A percentile compares a stretch with the other conserved stretches of the same genome.
phyloP scores from a whole-genome alignment of 2,888 invertebrate species.

The Danaus chrysippus region DNA sequence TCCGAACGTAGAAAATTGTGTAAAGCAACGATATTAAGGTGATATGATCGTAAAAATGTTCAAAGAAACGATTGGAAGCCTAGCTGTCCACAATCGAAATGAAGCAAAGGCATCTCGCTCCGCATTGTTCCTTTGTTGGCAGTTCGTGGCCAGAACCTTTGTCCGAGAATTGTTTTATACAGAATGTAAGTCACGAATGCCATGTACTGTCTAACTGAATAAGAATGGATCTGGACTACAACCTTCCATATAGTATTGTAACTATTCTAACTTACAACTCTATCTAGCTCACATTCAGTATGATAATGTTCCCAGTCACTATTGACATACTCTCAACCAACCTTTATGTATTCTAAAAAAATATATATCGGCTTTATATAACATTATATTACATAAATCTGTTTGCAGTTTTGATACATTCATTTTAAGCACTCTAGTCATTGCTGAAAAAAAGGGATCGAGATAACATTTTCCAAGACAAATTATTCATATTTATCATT shows the following conservation, averaged over 20 bases:
- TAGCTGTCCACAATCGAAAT: constrained; percentile 67
- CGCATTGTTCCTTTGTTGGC: constrained; percentile 72
- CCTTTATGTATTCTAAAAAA: constrained; percentile 1
- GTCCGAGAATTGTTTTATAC: constrained; percentile 77
- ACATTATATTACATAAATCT: no score
- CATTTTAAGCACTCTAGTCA: no score
- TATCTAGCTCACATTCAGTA: constrained; percentile 45
- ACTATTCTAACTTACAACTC: constrained; percentile 55
- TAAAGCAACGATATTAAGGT: constrained; percentile 18
- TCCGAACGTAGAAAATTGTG: neutral
- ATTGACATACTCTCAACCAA: neutral
- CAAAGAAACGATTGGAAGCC: constrained; percentile 32
- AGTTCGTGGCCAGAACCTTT: constrained; percentile 72
- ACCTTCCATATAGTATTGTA: constrained; percentile 44
- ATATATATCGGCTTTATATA: neutral
- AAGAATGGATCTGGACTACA: constrained; percentile 55
- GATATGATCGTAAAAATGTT: constrained; percentile 22
- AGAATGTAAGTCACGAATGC: constrained; percentile 77
- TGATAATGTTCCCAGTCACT: constrained; percentile 24
- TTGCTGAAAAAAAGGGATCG: no score
- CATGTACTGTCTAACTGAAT: constrained; percentile 72
- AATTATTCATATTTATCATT: constrained; percentile 8
- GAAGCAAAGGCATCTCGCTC: constrained; percentile 68
- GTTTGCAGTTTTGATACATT: no score
- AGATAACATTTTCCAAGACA: no score